These are phyloP conservation scores for Agrochola lychnidis DNA, from an alignment of 2,888 invertebrate species.

Conservation along the genomic window DNA sequence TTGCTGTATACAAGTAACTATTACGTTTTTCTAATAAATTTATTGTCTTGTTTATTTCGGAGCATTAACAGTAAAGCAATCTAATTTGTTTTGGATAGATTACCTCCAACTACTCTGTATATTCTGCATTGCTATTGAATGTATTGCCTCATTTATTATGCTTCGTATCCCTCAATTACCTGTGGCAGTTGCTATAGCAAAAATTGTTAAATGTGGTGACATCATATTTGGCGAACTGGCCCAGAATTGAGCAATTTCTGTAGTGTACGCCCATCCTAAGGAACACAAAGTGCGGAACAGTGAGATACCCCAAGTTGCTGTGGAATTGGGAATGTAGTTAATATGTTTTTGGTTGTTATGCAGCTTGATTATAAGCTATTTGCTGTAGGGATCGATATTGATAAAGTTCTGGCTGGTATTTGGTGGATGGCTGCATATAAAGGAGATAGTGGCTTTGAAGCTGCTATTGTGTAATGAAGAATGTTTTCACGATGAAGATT, in stretches of 20 bases:
- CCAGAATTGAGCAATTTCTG: not conserved
- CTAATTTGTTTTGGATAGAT: too few species aligned
- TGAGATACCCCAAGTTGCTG: conserved; percentile 38
- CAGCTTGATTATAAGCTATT: conserved; percentile 12
- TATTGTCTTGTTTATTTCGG: too few species aligned
- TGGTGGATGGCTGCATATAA: not conserved
- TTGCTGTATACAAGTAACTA: too few species aligned
- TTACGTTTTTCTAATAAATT: too few species aligned
- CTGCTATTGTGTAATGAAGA: not conserved
- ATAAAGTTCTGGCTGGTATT: conserved; percentile 4
- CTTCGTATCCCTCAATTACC: not conserved
- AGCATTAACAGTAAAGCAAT: too few species aligned
- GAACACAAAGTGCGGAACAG: conserved; percentile 35
- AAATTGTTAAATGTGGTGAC: not conserved
- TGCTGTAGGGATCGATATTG: conserved; percentile 14
- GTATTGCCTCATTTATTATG: not conserved
- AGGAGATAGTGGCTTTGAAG: not conserved
- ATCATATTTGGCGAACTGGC: not conserved
- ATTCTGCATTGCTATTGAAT: not conserved
- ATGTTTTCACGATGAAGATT: not conserved
- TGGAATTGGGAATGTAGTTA: conserved; percentile 38
- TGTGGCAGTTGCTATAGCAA: not conserved
- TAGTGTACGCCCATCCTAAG: conserved; percentile 14
- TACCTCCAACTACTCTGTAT: not conserved
- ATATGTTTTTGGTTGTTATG: conserved; percentile 39